phyloP scores from a whole-genome alignment of 1,140 invertebrate species.

The Drosophila saltans region DNA sequence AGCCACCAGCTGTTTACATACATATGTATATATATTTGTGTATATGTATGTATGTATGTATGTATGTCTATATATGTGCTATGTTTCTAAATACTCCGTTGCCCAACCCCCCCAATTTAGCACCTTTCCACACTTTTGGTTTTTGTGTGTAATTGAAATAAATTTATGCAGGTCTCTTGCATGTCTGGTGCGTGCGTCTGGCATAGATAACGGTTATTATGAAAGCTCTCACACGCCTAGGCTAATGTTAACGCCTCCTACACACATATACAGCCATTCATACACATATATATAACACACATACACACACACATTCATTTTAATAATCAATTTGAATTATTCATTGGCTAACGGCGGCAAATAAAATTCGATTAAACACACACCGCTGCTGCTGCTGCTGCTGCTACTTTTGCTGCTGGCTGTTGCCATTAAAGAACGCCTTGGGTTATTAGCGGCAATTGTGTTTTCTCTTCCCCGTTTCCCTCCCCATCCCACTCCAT shows the following conservation, averaged over 20 bases:
- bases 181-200: constrained; percentile 63
- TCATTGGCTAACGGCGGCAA: constrained; percentile 80
- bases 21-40: no score
- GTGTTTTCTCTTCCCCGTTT: constrained; percentile 56
- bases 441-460: constrained; percentile 77
- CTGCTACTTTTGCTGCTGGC: constrained; percentile 19
- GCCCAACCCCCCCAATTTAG: background rate
- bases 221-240: constrained; percentile 57
- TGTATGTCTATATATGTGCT: background rate
- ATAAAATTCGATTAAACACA: constrained; percentile 81
- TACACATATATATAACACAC: constrained; percentile 13
- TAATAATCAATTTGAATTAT: constrained; percentile 82
- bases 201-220: constrained; percentile 77
- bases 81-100: background rate
- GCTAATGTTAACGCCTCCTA: constrained; percentile 47
- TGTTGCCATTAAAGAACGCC: constrained; percentile 48
- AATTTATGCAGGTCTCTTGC: constrained; percentile 63
- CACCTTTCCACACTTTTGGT: constrained; percentile 7
- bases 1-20: constrained; percentile 23
- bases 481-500: background rate
- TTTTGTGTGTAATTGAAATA: constrained; percentile 51
- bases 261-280: background rate
- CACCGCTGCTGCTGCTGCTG: constrained; percentile 26
- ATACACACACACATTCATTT: constrained; percentile 49
- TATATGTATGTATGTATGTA: no score